Conservation (phyloP, 2,113 vertebrate species). For the Phylloscopus trochilus region DNA sequence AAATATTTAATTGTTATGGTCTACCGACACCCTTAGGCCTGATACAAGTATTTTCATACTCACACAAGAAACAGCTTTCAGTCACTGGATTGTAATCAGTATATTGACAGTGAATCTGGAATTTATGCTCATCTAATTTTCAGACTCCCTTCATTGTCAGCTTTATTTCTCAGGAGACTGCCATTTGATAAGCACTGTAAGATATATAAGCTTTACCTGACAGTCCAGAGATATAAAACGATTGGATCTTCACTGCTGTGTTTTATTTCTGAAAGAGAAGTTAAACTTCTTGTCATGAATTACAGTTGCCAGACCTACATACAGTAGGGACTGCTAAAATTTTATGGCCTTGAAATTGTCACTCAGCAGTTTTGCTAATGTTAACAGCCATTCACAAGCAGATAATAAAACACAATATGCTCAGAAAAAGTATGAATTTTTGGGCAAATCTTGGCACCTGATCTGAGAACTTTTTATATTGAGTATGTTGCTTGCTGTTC, state of each 20-base stretch:
- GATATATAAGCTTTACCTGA: not conserved
- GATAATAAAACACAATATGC: not conserved
- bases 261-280: not conserved
- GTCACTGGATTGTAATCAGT: not conserved
- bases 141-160: not conserved
- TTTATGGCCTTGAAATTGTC: conserved; percentile 14
- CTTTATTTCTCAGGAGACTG: not conserved
- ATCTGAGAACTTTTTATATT: not conserved
- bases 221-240: not conserved
- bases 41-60: not conserved
- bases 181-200: not conserved
- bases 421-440: not conserved
- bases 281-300: not conserved
- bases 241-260: not conserved
- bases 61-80: not conserved
- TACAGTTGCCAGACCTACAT: not conserved
- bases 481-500: not conserved
- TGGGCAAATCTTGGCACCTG: not conserved
- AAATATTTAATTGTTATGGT: not conserved
- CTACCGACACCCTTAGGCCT: not conserved
- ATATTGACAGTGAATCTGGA: not conserved
- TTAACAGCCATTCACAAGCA: not conserved
- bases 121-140: not conserved
- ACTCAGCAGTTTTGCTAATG: conserved; percentile 10
- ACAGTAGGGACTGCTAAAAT: not conserved